Evolutionary conservation across 2,888 invertebrate genomes (phyloP), one percentile per base, ranked within the genome.

Genomic region (Acleris holmiana): DNA sequence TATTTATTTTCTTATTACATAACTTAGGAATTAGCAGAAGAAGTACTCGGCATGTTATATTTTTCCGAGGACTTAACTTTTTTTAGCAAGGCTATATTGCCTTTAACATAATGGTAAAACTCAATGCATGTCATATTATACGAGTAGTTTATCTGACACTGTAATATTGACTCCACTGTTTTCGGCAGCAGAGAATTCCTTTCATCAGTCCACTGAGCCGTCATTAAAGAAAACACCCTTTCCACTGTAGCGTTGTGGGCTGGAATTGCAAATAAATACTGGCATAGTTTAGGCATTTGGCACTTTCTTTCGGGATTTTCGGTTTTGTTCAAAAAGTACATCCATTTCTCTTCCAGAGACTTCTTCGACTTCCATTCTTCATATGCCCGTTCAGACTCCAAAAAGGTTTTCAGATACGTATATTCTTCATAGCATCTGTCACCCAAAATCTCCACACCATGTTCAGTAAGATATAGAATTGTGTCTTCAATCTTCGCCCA

Each of bases 141-240:
- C n/a, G n/a, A n/a, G n/a, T n/a, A 50, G 50, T 48, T 62, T 47
- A 47, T 18, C 6, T 47, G 46, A 23, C 68, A 57, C 68, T 69
- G 56, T 47, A 71, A 51, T 61, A 71, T 18, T 67, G 69, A 68
- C 53, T 69, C 68, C 51, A 68, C 58, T 61, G 69, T 70, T 60
- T 68, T 63, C 53, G 56, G n/a, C 41, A 46, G 64, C 35, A 71
- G 54, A 67, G 41, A 41, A 65, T 70, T 69, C 56, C 58, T 71
- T 67, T 70, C 68, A 65, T 71, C 66, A 46, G 71, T 71, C 69
- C 71, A 71, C 59, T 71, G 66, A 61, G 70, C 68, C 46, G 68
- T 67, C 44, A 70, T 67, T 58, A 70, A 56, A 25, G 68, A 70
- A 61, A 69, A 70, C 67, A 70, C 55, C 53, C 69, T 67, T 54